Conservation (phyloP, 2,797 vertebrate genomes). For the Diceros bicornis region DNA sequence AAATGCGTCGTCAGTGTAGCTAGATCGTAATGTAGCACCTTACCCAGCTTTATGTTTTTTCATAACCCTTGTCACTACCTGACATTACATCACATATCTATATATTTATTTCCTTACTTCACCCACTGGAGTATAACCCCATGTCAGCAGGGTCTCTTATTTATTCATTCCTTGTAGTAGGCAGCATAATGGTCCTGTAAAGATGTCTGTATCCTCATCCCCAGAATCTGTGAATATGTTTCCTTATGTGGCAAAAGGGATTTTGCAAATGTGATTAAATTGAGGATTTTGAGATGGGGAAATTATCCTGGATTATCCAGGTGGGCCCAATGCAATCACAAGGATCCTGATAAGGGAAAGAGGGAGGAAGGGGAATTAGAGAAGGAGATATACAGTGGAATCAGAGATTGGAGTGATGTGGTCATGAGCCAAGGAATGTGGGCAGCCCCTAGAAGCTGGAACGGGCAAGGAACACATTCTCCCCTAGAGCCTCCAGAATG, state of each 20-base stretch:
- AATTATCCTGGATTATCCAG: not conserved
- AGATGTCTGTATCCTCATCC: not conserved
- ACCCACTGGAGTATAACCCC: not conserved
- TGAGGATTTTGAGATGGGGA: not conserved
- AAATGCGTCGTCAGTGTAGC: too few relatives aligned
- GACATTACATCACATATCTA: not conserved
- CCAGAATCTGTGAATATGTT: not conserved
- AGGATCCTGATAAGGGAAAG: not conserved
- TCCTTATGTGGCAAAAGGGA: not conserved
- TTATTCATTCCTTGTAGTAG: not conserved
- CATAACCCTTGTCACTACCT: not conserved
- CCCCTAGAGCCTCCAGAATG: not conserved
- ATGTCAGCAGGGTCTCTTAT: not conserved
- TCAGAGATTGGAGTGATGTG: not conserved
- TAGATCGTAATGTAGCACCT: not conserved
- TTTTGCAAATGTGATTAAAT: not conserved
- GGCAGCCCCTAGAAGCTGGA: not conserved
- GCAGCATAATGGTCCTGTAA: not conserved
- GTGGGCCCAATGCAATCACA: not conserved
- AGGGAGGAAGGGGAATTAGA: not conserved
- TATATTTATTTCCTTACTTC: not conserved
- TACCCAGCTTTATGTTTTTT: conserved; percentile 1
- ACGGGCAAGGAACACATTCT: not conserved
- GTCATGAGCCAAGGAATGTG: not conserved
- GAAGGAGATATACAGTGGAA: not conserved